A percentile compares a stretch with the other conserved stretches of the same genome.
Conservation (phyloP, 2,113 vertebrate genomes). For the Python bivittatus region DNA sequence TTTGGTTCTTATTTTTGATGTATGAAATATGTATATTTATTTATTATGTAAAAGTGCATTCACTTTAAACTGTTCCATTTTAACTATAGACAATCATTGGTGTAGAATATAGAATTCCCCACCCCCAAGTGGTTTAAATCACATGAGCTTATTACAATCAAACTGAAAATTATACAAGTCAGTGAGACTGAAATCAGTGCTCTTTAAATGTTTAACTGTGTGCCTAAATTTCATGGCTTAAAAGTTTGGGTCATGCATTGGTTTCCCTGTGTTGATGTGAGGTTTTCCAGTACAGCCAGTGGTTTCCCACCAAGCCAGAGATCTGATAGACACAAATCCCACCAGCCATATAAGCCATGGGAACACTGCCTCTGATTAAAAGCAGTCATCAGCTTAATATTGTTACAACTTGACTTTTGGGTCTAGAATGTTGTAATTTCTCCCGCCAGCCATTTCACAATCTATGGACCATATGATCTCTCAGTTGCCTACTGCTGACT, state of each 20-base stretch:
- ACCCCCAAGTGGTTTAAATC: background rate
- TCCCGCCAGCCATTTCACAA: background rate
- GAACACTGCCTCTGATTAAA: background rate
- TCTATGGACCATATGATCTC: background rate
- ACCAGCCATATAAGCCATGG: background rate
- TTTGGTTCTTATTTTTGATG: constrained; percentile 33
- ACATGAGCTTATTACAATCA: background rate
- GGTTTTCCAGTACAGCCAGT: background rate
- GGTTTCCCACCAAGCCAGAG: background rate
- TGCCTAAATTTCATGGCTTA: background rate
- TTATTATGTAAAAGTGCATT: constrained; percentile 42
- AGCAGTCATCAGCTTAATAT: background rate
- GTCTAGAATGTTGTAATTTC: background rate
- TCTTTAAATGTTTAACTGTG: background rate
- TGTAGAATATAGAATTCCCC: background rate
- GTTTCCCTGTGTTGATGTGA: background rate
- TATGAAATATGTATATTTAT: constrained; percentile 43
- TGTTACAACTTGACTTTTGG: background rate
- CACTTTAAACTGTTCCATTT: constrained; percentile 28
- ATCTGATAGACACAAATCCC: background rate
- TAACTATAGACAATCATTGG: constrained; percentile 37
- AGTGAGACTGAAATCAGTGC: background rate
- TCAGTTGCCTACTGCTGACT: background rate
- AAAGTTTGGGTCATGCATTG: background rate
- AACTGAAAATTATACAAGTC: background rate